phyloP scores from a whole-genome alignment of 64 coral and sea anemone species.

The Cladopsammia gracilis region DNA sequence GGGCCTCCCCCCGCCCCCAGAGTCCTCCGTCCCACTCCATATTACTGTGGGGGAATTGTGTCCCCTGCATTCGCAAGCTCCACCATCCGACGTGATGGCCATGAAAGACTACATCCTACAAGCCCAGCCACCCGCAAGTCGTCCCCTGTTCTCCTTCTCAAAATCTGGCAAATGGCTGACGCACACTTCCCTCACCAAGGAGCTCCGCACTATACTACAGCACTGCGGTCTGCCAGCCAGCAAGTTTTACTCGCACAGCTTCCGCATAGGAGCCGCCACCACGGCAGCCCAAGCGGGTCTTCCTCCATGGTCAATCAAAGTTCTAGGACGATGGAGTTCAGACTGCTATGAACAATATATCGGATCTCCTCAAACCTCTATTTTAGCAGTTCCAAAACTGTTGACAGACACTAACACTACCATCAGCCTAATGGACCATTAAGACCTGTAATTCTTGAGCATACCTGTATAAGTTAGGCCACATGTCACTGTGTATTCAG shows the following conservation, averaged over 20 bases:
- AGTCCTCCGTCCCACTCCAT: no score
- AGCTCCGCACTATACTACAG: slow-evolving; percentile 12
- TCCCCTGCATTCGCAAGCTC: no score
- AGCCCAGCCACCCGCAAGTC: neutral
- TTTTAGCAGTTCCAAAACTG: neutral
- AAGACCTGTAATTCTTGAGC: no score
- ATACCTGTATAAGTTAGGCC: no score
- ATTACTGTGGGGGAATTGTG: no score
- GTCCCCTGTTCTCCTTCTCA: slow-evolving; percentile 22
- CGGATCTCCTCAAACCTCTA: neutral
- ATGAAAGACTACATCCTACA: slow-evolving; percentile 13
- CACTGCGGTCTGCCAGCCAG: slow-evolving; percentile 6
- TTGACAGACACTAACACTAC: neutral
- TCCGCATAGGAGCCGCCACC: slow-evolving; percentile 51
- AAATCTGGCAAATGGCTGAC: slow-evolving; percentile 28
- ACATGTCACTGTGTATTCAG: no score
- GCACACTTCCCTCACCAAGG: slow-evolving; percentile 16
- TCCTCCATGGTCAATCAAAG: slow-evolving; percentile 35
- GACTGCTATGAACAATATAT: slow-evolving; percentile 66
- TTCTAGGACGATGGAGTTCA: slow-evolving; percentile 35
- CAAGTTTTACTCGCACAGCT: slow-evolving; percentile 29
- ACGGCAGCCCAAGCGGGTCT: slow-evolving; percentile 20
- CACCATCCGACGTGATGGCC: neutral
- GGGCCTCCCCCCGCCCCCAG: no score
- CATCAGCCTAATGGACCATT: no score